Base-by-base conservation (phyloP, 1,140 invertebrate species). In the Tetramorium simillimum region DNA sequence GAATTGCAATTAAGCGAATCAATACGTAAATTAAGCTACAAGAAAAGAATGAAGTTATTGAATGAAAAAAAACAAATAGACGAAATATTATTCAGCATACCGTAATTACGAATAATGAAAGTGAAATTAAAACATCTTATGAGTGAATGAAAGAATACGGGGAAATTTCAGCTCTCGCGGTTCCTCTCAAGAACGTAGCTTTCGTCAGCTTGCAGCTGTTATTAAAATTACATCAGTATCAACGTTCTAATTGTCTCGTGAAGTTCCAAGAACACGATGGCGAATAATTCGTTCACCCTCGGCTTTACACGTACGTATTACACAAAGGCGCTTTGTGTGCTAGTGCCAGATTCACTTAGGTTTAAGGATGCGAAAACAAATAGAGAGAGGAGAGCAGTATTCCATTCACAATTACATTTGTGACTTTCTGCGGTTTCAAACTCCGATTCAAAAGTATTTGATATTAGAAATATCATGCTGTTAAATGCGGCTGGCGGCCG, bases 201-300 rank as follows among this genome's bases (percentile, higher is more conserved):
- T 37, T 28, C n/a, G 70, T 40, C 62, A 40, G 40, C 28, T 43
- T 21, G 21, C 24, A 6, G 7, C 46, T 14, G 37, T 62, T 88
- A 51, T 67, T 65, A 65, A 56, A 86, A 89, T 81, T 86, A 70
- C 85, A 60, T 75, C 88, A 82, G 75, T 77, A 62, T 84, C 53
- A 67, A 69, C 67, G 84, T 82, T 89, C 85, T 77, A 90, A 90
- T 90, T 89, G 86, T 89, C 72, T 56, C 82, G 14, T 18, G 43
- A 51, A 60, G 14, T 89, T 87, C 85, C 75, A 53, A 60, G 85
- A 87, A 86, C 62, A n/a, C 53, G 40, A 21, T 18, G 58, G 60
- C 70, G 21, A 82, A 88, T 87, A 87, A 87, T 77, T 82, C 85
- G 85, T 37, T 67, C 51, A 16, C 69, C 53, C 85, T 81, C 76